Base-by-base conservation (phyloP, 2,113 vertebrate genomes). In the Ancistrus triradiatus region DNA sequence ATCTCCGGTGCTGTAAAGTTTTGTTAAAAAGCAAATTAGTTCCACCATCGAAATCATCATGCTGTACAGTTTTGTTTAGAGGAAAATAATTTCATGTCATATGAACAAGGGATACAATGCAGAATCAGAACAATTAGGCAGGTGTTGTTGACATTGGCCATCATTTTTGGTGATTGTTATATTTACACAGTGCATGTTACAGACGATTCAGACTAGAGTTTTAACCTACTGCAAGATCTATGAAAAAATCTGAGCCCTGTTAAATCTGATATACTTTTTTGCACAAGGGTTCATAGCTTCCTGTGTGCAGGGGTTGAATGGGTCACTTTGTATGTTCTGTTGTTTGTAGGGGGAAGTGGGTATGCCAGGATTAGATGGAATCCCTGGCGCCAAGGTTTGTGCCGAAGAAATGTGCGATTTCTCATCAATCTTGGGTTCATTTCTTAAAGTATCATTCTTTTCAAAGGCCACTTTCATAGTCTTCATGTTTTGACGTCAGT, bases 311-410 rank as follows among this genome's bases (percentile, higher is more conserved):
- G 14, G 2, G 10, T 14, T 47, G 10, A 37, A 58, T 53, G 49
- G 56, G 31, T 66, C 9, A 31, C 53, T 17, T 65, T 85, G 66
- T 82, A 19, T 85, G 69, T 78, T 79, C 33, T 83, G 70, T 74
- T 80, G 74, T 70, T 79, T 83, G 74, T 81, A 97, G 94, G 95
- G 95, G 74, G 93, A 95, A 62, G 83, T 90, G 56, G 95, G 95
- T 59, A 82, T 85, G 64, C 85, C 93, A 79, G 94, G 95, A 77
- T 75, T 93, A 80, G 86, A 92, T 50, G 95, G 95, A 84, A 64
- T 75, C 31, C 84, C 90, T 9, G 94, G 95, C 28, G 78, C 73
- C 51, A 95, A 96, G 95, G 94, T 97, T 74, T 76, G 91, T 88
- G 62, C 60, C 49, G 72, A 63, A 55, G 17, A 24, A 53, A 31